These are phyloP conservation scores for Nemoura dubitans DNA, from an alignment of 2,888 invertebrate species.

Conservation along the genomic window DNA sequence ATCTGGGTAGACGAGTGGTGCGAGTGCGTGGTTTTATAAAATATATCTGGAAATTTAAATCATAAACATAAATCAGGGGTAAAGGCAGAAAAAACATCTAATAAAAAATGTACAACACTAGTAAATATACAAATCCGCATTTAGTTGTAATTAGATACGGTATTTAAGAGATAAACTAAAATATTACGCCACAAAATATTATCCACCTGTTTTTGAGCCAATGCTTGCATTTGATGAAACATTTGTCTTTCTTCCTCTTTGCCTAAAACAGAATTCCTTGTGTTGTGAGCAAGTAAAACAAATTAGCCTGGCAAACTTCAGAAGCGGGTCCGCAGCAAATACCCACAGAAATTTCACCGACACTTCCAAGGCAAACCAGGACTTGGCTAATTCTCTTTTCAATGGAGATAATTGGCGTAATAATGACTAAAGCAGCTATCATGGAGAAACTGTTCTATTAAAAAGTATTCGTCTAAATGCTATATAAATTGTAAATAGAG, in stretches of 20 bases:
- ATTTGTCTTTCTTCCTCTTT: conserved; percentile 96
- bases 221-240: conserved; percentile 96
- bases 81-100: conserved; percentile 39
- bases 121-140: conserved; percentile 42
- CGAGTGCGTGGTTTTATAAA: conserved; percentile 42
- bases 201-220: conserved; percentile 95
- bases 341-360: background rate
- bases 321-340: background rate
- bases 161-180: conserved; percentile 49
- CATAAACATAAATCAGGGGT: conserved; percentile 42
- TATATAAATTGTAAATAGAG: background rate
- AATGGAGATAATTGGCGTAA: background rate
- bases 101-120: conserved; percentile 41
- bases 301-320: conserved; percentile 9
- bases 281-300: conserved; percentile 42
- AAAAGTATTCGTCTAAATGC: conserved; percentile 25
- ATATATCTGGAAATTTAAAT: conserved; percentile 45
- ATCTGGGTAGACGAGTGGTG: conserved; percentile 33
- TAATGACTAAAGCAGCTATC: background rate
- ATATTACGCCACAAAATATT: conserved; percentile 55
- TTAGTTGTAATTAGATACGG: conserved; percentile 43
- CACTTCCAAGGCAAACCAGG: conserved; percentile 37
- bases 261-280: conserved; percentile 71
- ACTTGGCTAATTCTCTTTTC: conserved; percentile 17
- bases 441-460: background rate